Evolutionary conservation across 2,888 invertebrate genomes (phyloP).

Genomic region (Esperia sulphurella): DNA sequence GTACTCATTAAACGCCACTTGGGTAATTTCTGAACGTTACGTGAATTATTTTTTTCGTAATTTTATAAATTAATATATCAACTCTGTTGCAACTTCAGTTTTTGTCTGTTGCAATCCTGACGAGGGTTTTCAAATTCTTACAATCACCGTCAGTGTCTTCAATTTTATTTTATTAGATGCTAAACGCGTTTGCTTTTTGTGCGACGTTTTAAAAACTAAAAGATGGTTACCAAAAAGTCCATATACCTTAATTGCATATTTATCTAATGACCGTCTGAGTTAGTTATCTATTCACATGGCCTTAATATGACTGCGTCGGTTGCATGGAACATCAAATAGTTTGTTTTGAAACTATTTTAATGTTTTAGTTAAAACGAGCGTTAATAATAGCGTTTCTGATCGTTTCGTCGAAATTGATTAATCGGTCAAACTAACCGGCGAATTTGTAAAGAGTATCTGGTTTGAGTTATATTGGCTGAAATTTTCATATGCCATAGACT

Average conservation of each 20-base stretch:
- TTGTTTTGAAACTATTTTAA: constrained; percentile 42
- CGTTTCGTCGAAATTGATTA: neutral
- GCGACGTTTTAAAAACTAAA: constrained; percentile 22
- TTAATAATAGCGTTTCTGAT: neutral
- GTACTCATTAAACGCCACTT: constrained; percentile 7
- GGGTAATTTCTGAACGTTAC: constrained; percentile 10
- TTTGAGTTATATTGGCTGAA: no score
- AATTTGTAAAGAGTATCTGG: no score
- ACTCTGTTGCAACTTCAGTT: neutral
- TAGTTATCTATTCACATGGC: constrained; percentile 55
- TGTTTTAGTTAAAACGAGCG: neutral
- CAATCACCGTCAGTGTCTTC: neutral
- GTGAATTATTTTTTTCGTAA: constrained; percentile 2
- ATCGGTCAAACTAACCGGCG: no score
- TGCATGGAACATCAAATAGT: constrained; percentile 28
- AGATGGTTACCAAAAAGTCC: constrained; percentile 21
- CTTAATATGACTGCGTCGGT: constrained; percentile 42
- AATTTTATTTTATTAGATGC: neutral
- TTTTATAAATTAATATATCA: constrained; percentile 1
- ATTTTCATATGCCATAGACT: no score
- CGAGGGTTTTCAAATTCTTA: no score
- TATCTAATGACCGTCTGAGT: constrained; percentile 53
- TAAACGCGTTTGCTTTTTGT: constrained; percentile 2
- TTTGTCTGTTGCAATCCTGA: no score
- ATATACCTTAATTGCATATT: constrained; percentile 59